Base-by-base conservation (phyloP, 2,888 invertebrate species). In the Mythimna pallens region DNA sequence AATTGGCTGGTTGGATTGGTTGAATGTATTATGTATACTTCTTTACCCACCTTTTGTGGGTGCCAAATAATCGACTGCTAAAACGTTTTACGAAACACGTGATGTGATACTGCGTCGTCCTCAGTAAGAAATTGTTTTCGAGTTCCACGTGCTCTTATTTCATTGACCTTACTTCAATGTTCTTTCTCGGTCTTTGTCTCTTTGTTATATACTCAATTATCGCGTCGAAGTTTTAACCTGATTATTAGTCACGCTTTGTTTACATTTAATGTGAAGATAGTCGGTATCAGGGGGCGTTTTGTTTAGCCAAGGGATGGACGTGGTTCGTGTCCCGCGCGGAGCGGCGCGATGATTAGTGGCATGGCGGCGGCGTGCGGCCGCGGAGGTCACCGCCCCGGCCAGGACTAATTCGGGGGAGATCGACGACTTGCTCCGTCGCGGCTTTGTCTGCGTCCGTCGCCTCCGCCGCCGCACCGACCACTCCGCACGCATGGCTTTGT, bases 351-450 rank as follows among this genome's bases (percentile, higher is more conserved):
- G 84, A 81, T 80, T 74, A 78, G 84, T 86, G 77, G 85, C 83
- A 85, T n/a, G 67, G 80, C 76, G 83, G 80, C 73, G 83, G 86
- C 90, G 91, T 87, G 90, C 76, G 57, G 68, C 81, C 67, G 88
- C 86, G 85, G 92, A 91, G 96, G 95, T 95, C 95, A 95, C 92
- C 95, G 95, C 94, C 95, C 95, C 90, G 92, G 93, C 93, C 95
- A 95, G 95, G 95, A 96, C 95, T 96, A 96, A 96, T 96, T 96
- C 93, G 95, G 96, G 94, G 96, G 94, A 95, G 95, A 95, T 93
- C 95, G 95, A 92, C 95, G 96, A 94, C 95, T 94, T 92, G 91
- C 90, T 89, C 84, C 89, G 92, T 87, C 90, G 92, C 88, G 90
- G 93, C 95, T 95, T 95, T 95, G 96, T 95, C 95, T 94, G 93